phyloP scores from a whole-genome alignment of 2,797 vertebrate genomes.

The Merluccius polli region DNA sequence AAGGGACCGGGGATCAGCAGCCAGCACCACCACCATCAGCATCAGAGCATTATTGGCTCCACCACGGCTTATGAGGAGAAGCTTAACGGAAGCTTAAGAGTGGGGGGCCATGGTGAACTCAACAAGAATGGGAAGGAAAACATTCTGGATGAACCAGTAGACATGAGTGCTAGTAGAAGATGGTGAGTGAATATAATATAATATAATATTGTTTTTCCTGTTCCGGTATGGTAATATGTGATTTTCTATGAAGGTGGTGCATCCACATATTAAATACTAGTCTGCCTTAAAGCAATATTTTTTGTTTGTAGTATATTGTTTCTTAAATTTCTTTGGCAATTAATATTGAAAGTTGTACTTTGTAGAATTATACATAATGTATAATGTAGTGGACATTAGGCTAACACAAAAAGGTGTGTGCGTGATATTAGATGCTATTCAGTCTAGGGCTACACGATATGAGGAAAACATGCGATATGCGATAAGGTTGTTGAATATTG shows the following conservation, averaged over 20 bases:
- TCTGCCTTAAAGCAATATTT: background rate
- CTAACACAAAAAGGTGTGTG: too few relatives aligned
- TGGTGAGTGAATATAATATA: constrained; percentile 51
- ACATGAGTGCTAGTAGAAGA: constrained; percentile 83
- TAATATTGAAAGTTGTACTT: too few relatives aligned
- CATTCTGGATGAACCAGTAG: constrained; percentile 83
- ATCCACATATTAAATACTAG: background rate
- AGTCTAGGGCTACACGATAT: too few relatives aligned
- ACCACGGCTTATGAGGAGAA: constrained; percentile 81
- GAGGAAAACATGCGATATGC: too few relatives aligned
- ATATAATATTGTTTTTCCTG: background rate
- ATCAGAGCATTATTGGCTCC: constrained; percentile 46
- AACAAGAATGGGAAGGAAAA: constrained; percentile 84
- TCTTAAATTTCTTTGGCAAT: too few relatives aligned
- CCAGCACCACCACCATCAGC: constrained; percentile 16
- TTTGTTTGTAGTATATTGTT: too few relatives aligned
- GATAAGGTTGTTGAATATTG: too few relatives aligned
- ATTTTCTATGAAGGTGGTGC: background rate
- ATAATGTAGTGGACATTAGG: too few relatives aligned
- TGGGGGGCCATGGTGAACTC: constrained; percentile 62
- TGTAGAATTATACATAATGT: too few relatives aligned
- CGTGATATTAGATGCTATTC: too few relatives aligned
- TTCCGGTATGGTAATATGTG: too few relatives aligned
- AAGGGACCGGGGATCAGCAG: constrained; percentile 65
- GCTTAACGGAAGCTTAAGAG: constrained; percentile 79